A percentile compares a stretch with the other conserved stretches of the same genome.
phyloP scores from a whole-genome alignment of 2,113 vertebrate genomes.

The Crotalus helleri region DNA sequence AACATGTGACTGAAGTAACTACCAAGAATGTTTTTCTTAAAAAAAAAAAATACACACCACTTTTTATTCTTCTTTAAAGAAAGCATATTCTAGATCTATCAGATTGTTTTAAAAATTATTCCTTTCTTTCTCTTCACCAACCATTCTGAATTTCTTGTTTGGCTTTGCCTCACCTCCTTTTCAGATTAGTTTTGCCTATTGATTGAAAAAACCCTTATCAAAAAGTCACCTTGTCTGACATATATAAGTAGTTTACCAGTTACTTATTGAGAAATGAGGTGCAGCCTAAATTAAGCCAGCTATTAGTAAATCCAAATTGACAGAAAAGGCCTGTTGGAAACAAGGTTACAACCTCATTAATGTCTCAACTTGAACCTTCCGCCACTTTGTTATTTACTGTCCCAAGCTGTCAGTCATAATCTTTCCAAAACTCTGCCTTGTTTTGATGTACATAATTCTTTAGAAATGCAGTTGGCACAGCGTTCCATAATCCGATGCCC shows the following conservation, averaged over 20 bases:
- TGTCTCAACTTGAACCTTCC: not conserved
- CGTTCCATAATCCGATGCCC: not conserved
- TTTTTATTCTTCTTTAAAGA: constrained; percentile 15
- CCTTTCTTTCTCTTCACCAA: not conserved
- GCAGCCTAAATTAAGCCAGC: constrained; percentile 27
- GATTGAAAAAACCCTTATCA: not conserved
- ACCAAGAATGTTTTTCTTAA: not conserved
- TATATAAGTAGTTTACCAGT: rapidly evolving
- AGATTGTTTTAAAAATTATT: rapidly evolving
- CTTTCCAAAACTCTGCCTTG: not conserved
- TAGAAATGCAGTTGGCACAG: not conserved
- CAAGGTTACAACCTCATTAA: constrained; percentile 15
- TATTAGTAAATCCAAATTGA: constrained; percentile 39
- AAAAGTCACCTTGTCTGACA: not conserved
- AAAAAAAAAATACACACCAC: not conserved
- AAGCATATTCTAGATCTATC: not conserved
- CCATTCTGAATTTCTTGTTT: not conserved
- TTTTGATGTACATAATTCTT: not conserved
- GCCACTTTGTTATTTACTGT: not conserved
- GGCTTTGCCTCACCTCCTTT: not conserved
- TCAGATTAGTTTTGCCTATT: constrained; percentile 5
- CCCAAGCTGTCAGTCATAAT: not conserved
- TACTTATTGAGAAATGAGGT: constrained; percentile 33
- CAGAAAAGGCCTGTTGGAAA: constrained; percentile 28
- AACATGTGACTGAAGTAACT: not conserved